Conservation (phyloP, 2,113 vertebrate species). For the Semnornis frantzii region DNA sequence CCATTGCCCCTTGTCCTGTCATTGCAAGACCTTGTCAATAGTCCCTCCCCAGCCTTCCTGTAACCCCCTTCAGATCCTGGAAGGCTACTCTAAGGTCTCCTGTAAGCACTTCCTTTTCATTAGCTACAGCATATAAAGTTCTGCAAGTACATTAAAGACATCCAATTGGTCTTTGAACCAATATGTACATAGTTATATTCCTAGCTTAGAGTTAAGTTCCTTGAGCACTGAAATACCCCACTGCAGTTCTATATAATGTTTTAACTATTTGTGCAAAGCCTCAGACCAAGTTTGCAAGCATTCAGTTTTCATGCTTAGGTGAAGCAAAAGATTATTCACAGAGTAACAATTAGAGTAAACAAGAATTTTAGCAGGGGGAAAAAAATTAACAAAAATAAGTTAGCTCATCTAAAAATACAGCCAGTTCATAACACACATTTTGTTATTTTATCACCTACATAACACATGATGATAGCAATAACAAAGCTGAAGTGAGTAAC, state of each 20-base stretch:
- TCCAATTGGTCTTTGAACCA: conserved; percentile 9
- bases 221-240: background rate
- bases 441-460: background rate
- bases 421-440: background rate
- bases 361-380: background rate
- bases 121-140: conserved; percentile 24
- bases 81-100: too few relatives aligned
- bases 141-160: background rate
- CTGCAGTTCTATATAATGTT: background rate
- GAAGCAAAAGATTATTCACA: background rate
- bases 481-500: background rate
- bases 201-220: background rate
- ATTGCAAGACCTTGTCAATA: too few relatives aligned
- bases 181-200: background rate
- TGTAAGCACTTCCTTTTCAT: conserved; percentile 31
- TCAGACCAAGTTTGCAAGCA: background rate
- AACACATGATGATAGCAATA: background rate
- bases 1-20: too few relatives aligned
- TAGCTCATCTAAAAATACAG: background rate
- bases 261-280: background rate
- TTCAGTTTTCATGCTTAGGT: background rate
- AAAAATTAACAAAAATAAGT: background rate
- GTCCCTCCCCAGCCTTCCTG: too few relatives aligned
- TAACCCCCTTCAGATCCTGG: too few relatives aligned
- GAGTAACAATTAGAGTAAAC: background rate